Base-by-base conservation (phyloP, 2,797 vertebrate species). In the Cichlasoma orientale region DNA sequence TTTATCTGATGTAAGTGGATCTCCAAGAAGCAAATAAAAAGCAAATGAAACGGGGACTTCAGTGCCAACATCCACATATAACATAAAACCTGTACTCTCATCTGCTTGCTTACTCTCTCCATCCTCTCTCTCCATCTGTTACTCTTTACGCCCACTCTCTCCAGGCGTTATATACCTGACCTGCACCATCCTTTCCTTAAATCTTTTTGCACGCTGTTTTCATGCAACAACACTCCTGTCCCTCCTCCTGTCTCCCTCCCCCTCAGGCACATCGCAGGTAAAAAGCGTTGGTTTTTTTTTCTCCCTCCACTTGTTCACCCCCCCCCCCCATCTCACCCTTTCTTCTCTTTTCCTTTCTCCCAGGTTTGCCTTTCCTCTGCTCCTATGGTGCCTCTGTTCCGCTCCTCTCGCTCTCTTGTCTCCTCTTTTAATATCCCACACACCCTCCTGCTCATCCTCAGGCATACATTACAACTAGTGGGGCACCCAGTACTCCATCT, bases 211-310 rank as follows among this genome's bases (percentile, higher is more conserved):
- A 83, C 41, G 73, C 85, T 88, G 82, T 85, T 89, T 88, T 88
- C 82, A 86, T 92, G 77, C 83, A 88, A 73, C 86, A 90, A 74
- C 89, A 79, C 80, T 89, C 76, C 78, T 72, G 5, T 70, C 83
- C 82, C 84, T 82, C 84, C 78, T 72, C 63, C 83, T 57, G 11
- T 69, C 82, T 86, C 76, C 78, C 63, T 55, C 55, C 84, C 75
- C 92, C 96, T 96, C 95, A 95, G 96, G 96, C 97, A 89, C 96
- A 96, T 96, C 95, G 93, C 96, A 97, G 97, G 97, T 97, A 96
- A 80, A 75, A 89, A 83, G 21, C 68, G 1, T 16, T 36, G 33
- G 2, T 25, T 27, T 23, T 41, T 23, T 19, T 29, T 19, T 21
- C 7, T 27, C 41, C 55, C 57, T 59, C 66, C 61, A 59, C 78